phyloP scores from a whole-genome alignment of 2,113 vertebrate species.

The Chionodraco myersi region DNA sequence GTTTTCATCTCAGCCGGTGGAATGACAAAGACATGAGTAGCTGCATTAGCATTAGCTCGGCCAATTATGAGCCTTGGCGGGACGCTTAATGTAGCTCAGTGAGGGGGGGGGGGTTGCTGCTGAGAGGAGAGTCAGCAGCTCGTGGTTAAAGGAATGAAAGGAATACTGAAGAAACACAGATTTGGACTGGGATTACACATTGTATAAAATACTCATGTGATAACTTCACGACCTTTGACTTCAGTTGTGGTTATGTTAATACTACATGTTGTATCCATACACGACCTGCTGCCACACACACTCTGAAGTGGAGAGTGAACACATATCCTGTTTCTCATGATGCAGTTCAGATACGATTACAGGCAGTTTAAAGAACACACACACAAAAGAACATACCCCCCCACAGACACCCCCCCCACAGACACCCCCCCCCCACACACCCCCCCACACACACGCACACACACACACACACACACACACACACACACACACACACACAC shows the following conservation, averaged over 20 bases:
- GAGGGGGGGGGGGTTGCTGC: not conserved
- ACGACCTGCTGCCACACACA: constrained; percentile 32
- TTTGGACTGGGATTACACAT: not conserved
- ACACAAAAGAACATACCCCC: not conserved
- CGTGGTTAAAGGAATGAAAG: constrained; percentile 28
- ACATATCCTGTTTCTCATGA: constrained; percentile 66
- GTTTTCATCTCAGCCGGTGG: constrained; percentile 38
- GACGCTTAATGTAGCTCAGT: constrained; percentile 15
- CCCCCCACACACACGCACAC: not conserved
- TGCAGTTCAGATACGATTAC: constrained; percentile 66
- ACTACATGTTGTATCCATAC: constrained; percentile 44
- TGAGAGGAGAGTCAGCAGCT: constrained; percentile 32
- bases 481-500: not conserved
- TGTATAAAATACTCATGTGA: constrained; percentile 4
- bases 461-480: constrained; percentile 11
- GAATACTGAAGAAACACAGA: not conserved
- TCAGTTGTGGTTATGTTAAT: constrained; percentile 35
- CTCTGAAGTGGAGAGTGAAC: constrained; percentile 20
- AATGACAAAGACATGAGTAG: constrained; percentile 42
- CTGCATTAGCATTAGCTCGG: constrained; percentile 37
- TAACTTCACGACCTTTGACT: not conserved
- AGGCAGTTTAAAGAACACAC: constrained; percentile 32
- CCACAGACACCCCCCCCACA: too few relatives aligned
- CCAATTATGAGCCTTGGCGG: constrained; percentile 26
- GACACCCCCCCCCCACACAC: too few relatives aligned